Evolutionary conservation across 2,888 invertebrate genomes (phyloP).

Genomic region (Selenia dentaria): DNA sequence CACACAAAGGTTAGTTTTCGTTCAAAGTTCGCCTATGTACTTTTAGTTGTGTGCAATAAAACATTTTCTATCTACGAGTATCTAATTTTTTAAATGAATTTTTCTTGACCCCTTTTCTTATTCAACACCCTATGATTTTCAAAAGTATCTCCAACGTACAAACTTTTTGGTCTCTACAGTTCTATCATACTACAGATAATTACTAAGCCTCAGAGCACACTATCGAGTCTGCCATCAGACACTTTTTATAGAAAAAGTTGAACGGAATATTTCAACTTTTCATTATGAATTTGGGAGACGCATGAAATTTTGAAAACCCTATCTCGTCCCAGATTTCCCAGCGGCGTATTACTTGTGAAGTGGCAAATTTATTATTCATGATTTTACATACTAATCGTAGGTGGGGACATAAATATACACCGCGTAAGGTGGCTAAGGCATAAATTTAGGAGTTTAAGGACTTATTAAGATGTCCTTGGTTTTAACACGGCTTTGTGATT

Average conservation of each 20-base stretch:
- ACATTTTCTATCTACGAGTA: too few relatives aligned
- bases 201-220: background rate
- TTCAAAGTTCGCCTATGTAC: too few relatives aligned
- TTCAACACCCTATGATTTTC: too few relatives aligned
- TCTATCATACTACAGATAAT: too few relatives aligned
- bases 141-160: too few relatives aligned
- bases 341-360: slow-evolving; percentile 21
- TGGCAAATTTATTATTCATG: slow-evolving; percentile 9
- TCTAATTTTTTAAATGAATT: too few relatives aligned
- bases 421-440: background rate
- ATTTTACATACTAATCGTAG: slow-evolving; percentile 17
- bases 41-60: too few relatives aligned
- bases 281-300: slow-evolving; percentile 9
- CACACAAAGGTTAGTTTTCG: too few relatives aligned
- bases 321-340: slow-evolving; percentile 18
- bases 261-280: slow-evolving; percentile 2
- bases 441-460: background rate
- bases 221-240: background rate
- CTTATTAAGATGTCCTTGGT: background rate
- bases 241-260: background rate
- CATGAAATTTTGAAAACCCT: slow-evolving; percentile 19
- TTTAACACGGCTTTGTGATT: too few relatives aligned
- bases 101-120: too few relatives aligned
- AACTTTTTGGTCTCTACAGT: too few relatives aligned
- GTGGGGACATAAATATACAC: background rate